A percentile compares a stretch with the other conserved stretches of the same genome.
phyloP scores from a whole-genome alignment of 2,113 vertebrate species.

The Strix aluco region DNA sequence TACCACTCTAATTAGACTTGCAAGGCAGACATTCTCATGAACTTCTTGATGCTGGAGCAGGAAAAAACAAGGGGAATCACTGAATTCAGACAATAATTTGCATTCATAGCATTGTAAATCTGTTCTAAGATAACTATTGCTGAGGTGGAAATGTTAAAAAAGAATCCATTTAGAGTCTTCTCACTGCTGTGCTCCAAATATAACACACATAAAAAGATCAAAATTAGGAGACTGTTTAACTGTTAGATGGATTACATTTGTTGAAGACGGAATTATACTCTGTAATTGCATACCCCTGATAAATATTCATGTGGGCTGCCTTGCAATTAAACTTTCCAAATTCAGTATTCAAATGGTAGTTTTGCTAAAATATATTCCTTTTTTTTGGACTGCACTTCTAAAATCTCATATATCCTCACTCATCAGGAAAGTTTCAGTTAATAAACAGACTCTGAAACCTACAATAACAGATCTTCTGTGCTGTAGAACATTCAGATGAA shows the following conservation, averaged over 20 bases:
- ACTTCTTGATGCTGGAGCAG: neutral
- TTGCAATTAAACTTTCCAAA: conserved; percentile 36
- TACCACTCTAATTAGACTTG: neutral
- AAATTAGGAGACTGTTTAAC: neutral
- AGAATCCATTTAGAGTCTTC: neutral
- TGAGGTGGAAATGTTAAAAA: neutral
- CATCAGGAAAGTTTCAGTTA: conserved; percentile 39
- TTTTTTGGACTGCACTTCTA: neutral
- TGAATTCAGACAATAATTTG: neutral
- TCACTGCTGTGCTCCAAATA: conserved; percentile 22
- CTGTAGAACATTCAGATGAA: conserved; percentile 43
- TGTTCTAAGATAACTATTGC: neutral
- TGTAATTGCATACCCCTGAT: neutral
- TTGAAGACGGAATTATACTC: conserved; percentile 26
- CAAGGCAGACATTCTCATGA: neutral
- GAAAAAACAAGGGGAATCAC: neutral
- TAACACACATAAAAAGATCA: neutral
- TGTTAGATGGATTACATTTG: conserved; percentile 21
- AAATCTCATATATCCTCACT: neutral
- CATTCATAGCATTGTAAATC: neutral
- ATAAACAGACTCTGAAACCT: conserved; percentile 15
- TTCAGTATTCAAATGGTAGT: conserved; percentile 5
- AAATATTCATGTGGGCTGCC: conserved; percentile 3
- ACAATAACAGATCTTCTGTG: conserved; percentile 6
- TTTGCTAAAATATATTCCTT: neutral